These are phyloP conservation scores for Pachydiplax longipennis DNA, from an alignment of 2,888 invertebrate species.

Conservation along the genomic window DNA sequence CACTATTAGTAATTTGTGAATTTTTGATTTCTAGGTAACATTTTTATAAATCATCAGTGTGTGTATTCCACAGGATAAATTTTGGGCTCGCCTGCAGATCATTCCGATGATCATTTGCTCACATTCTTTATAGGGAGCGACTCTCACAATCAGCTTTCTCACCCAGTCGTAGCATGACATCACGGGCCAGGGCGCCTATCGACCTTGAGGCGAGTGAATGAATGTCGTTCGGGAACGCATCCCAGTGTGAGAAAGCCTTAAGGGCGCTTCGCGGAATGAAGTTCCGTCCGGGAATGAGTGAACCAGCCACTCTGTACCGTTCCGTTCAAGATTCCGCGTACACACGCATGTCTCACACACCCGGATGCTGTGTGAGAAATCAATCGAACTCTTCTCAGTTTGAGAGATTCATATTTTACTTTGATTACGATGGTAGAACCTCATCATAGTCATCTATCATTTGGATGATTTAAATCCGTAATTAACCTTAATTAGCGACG, in stretches of 20 bases:
- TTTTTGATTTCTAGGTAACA: no score
- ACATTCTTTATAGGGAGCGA: neutral
- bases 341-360: neutral
- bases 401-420: no score
- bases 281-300: neutral
- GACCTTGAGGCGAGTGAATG: conserved; percentile 13
- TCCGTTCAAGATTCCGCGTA: neutral
- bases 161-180: neutral
- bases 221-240: neutral
- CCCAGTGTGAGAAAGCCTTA: neutral
- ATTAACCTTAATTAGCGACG: no score
- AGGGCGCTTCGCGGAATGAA: neutral
- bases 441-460: no score
- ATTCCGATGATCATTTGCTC: neutral
- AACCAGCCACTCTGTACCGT: neutral
- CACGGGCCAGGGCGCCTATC: conserved; percentile 5
- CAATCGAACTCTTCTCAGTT: neutral
- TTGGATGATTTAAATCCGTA: no score
- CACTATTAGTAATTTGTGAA: neutral
- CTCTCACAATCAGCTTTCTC: neutral
- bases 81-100: neutral
- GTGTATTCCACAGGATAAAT: neutral
- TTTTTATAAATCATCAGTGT: no score
- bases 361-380: neutral
- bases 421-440: no score